A percentile compares a stretch with the other conserved stretches of the same genome.
phyloP scores from a whole-genome alignment of 2,888 invertebrate genomes.

The Augiades crinisus region DNA sequence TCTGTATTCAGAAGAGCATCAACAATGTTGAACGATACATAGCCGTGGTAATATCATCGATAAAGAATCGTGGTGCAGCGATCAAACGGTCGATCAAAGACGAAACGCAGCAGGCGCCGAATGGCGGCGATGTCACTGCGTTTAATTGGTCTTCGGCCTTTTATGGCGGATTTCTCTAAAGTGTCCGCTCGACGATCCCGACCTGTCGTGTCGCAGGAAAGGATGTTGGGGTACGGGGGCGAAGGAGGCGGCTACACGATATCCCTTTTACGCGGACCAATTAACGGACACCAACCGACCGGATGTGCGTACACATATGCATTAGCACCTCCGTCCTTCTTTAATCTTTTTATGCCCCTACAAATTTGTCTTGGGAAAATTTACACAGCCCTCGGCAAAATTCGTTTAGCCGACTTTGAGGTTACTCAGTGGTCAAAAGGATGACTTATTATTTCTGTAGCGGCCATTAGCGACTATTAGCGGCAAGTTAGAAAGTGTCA shows the following conservation, averaged over 20 bases:
- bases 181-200: slow-evolving; percentile 50
- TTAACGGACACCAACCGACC: slow-evolving; percentile 76
- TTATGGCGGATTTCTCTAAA: slow-evolving; percentile 49
- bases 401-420: slow-evolving; percentile 32
- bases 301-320: slow-evolving; percentile 72
- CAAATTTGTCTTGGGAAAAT: slow-evolving; percentile 53
- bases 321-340: slow-evolving; percentile 77
- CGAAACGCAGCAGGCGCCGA: slow-evolving; percentile 46
- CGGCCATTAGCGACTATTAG: too few relatives aligned
- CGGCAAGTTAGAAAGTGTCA: too few relatives aligned
- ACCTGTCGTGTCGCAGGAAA: slow-evolving; percentile 56
- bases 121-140: slow-evolving; percentile 44
- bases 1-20: slow-evolving; percentile 19
- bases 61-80: slow-evolving; percentile 42
- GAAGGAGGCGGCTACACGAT: slow-evolving; percentile 67
- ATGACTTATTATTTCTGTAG: too few relatives aligned
- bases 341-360: slow-evolving; percentile 68
- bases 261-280: slow-evolving; percentile 80
- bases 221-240: slow-evolving; percentile 59
- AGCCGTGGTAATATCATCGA: slow-evolving; percentile 28
- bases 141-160: slow-evolving; percentile 55
- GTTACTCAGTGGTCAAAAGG: not conserved
- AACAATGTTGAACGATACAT: slow-evolving; percentile 29
- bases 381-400: slow-evolving; percentile 44
- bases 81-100: slow-evolving; percentile 39